These are phyloP conservation scores for Micrasema minimum DNA, from an alignment of 1,140 invertebrate genomes.

Conservation along the genomic window DNA sequence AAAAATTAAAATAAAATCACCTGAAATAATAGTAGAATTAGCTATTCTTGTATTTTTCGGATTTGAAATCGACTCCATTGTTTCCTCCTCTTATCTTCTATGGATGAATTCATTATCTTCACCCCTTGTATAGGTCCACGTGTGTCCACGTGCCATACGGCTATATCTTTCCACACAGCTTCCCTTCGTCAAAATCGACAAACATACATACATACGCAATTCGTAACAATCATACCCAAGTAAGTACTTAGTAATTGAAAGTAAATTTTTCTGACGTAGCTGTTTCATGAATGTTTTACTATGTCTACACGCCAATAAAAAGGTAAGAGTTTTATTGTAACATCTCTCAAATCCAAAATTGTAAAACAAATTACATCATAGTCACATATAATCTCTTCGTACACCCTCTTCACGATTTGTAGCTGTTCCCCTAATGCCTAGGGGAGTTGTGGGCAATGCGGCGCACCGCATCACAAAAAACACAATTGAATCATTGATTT, in stretches of 20 bases:
- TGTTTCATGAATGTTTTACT: too few species aligned
- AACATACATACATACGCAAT: too few species aligned
- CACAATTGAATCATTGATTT: constrained; percentile 55
- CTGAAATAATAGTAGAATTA: constrained; percentile 18
- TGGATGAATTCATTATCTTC: constrained; percentile 32
- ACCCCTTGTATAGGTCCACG: not conserved
- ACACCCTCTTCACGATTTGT: constrained; percentile 18
- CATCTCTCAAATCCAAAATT: not conserved
- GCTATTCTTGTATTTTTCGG: constrained; percentile 2
- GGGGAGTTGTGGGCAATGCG: constrained; percentile 39
- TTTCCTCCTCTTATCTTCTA: constrained; percentile 19
- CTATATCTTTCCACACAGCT: constrained; percentile 16
- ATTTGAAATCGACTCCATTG: constrained; percentile 8
- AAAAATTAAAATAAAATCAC: constrained; percentile 16
- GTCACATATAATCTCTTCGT: constrained; percentile 20
- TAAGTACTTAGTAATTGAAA: too few species aligned
- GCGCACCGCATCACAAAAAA: constrained; percentile 47
- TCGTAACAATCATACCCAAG: too few species aligned
- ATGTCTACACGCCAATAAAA: too few species aligned
- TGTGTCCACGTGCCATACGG: constrained; percentile 16
- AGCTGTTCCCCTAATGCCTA: constrained; percentile 20
- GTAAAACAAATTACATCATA: constrained; percentile 23
- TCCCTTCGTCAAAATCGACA: too few species aligned
- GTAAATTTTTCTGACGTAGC: too few species aligned
- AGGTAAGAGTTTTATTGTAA: too few species aligned